A percentile compares a stretch with the other conserved stretches of the same genome.
phyloP scores from a whole-genome alignment of 2,888 invertebrate genomes.

The Leistus spinibarbis region DNA sequence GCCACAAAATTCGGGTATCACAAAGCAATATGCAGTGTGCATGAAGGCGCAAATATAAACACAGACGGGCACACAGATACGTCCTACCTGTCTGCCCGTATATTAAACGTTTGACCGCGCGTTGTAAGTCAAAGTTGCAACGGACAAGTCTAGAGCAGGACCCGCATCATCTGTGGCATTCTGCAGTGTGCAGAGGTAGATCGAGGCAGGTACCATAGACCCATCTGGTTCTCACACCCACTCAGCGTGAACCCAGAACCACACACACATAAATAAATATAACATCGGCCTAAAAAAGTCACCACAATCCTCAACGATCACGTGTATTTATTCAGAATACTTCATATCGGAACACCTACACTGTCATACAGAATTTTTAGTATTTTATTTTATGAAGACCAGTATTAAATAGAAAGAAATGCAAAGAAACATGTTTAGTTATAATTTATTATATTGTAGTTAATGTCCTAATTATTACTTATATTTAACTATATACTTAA shows the following conservation, averaged over 20 bases:
- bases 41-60: slow-evolving; percentile 2
- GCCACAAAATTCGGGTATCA: not conserved
- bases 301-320: slow-evolving; percentile 18
- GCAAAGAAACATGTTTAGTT: too few relatives aligned
- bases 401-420: too few relatives aligned
- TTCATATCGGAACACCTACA: not conserved
- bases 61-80: not conserved
- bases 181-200: not conserved
- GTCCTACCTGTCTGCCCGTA: not conserved
- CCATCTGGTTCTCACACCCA: slow-evolving; percentile 37
- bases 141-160: slow-evolving; percentile 3
- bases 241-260: slow-evolving; percentile 22
- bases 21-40: not conserved
- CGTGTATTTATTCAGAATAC: not conserved
- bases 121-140: not conserved
- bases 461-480: too few relatives aligned
- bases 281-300: slow-evolving; percentile 39
- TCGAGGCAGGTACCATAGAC: not conserved
- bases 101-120: not conserved
- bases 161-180: not conserved
- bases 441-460: too few relatives aligned
- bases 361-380: slow-evolving; percentile 9
- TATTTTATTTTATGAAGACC: too few relatives aligned
- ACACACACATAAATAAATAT: slow-evolving; percentile 27
- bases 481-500: too few relatives aligned